Percentiles rank a stretch among this genome's conserved stretches.
Evolutionary conservation across 2,797 vertebrate genomes (phyloP).

Genomic region (Adelosebastes latens): DNA sequence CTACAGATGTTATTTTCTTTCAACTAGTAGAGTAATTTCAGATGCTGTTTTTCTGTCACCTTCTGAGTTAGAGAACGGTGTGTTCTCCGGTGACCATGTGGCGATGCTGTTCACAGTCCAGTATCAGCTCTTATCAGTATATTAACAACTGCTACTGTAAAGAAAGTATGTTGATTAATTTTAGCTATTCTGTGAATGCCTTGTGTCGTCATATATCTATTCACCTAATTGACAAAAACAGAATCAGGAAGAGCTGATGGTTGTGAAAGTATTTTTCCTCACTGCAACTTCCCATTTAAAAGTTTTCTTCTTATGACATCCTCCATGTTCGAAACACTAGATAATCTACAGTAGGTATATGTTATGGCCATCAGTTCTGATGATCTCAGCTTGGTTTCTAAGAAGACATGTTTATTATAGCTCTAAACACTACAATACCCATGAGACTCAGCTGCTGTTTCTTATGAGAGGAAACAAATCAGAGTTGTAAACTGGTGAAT

Average conservation of each 20-base stretch:
- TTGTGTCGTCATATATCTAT: not conserved
- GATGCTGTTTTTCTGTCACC: slow-evolving; percentile 69
- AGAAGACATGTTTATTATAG: not conserved
- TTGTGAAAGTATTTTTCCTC: not conserved
- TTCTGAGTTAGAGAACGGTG: slow-evolving; percentile 36
- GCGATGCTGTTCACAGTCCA: not conserved
- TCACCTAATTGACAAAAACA: not conserved
- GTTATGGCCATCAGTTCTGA: not conserved
- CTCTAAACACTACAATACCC: not conserved
- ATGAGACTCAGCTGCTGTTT: too few species aligned
- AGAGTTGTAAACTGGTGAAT: too few species aligned
- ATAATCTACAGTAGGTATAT: not conserved
- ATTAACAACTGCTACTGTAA: slow-evolving; percentile 5
- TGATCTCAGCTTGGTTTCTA: not conserved
- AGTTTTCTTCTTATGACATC: not conserved
- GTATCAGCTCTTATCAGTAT: not conserved
- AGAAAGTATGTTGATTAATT: not conserved
- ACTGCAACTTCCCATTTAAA: not conserved
- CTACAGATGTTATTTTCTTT: slow-evolving; percentile 76
- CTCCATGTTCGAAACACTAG: not conserved
- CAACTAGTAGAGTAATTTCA: slow-evolving; percentile 66
- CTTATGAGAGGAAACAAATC: too few species aligned
- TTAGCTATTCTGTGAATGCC: not conserved
- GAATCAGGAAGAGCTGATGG: not conserved
- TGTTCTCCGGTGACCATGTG: slow-evolving; percentile 20